These are phyloP conservation scores for Callimorpha dominula DNA, from an alignment of 2,888 invertebrate species.

Conservation along the genomic window DNA sequence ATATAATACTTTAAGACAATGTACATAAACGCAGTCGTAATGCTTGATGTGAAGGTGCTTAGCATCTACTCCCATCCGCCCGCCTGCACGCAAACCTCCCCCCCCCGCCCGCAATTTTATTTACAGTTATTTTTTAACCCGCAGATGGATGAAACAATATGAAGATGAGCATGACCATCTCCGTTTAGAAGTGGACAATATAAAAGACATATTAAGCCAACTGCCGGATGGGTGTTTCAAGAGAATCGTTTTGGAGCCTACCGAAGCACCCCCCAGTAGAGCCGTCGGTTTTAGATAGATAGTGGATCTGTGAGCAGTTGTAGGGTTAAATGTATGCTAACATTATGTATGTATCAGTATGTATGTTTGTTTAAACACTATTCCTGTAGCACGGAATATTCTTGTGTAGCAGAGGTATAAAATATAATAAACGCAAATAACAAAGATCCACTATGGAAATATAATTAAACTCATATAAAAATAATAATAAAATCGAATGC, in stretches of 20 bases:
- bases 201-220: constrained; percentile 92
- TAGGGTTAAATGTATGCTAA: constrained; percentile 9
- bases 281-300: constrained; percentile 66
- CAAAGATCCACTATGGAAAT: too few species aligned
- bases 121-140: not conserved
- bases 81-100: too few species aligned
- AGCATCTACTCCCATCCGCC: too few species aligned
- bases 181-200: constrained; percentile 92
- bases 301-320: not conserved
- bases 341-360: not conserved
- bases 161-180: constrained; percentile 91
- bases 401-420: too few species aligned
- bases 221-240: constrained; percentile 94
- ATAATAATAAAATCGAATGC: too few species aligned
- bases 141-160: constrained; percentile 92
- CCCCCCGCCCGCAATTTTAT: too few species aligned
- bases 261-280: constrained; percentile 75
- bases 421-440: too few species aligned
- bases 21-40: too few species aligned
- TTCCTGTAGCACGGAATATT: not conserved
- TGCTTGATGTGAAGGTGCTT: too few species aligned
- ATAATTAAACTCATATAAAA: too few species aligned
- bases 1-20: too few species aligned
- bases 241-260: constrained; percentile 91
- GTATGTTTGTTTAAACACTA: not conserved